These are phyloP conservation scores for Tenthredo amoena DNA, from an alignment of 2,888 invertebrate genomes.

Conservation along the genomic window DNA sequence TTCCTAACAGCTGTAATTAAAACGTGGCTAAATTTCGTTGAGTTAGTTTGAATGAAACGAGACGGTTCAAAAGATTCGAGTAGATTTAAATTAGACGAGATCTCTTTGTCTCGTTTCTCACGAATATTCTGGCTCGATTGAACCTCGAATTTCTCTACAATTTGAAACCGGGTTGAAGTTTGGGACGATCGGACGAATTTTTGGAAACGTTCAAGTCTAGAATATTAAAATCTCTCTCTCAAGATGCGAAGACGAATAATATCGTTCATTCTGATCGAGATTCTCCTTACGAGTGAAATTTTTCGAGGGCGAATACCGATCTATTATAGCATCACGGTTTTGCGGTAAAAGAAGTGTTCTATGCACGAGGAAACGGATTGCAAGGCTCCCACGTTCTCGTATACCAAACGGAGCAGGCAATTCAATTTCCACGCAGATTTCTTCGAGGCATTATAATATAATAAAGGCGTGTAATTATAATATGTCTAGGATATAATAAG, in stretches of 20 bases:
- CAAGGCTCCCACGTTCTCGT: background rate
- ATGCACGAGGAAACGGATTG: background rate
- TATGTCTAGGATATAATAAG: background rate
- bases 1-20: background rate
- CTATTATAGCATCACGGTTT: background rate
- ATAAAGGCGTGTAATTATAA: background rate
- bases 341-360: background rate
- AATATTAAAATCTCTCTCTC: too few species aligned
- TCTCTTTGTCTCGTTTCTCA: conserved; percentile 1
- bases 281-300: background rate
- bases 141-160: background rate
- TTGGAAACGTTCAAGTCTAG: too few species aligned
- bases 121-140: background rate
- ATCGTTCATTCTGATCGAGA: too few species aligned
- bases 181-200: too few species aligned
- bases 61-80: background rate
- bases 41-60: background rate
- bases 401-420: background rate
- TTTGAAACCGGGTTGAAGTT: too few species aligned
- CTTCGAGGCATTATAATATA: background rate
- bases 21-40: background rate
- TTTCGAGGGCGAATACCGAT: background rate
- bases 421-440: background rate
- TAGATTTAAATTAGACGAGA: background rate
- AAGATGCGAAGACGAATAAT: too few species aligned